Base-by-base conservation (phyloP, 2,797 vertebrate species). In the Alca torda region DNA sequence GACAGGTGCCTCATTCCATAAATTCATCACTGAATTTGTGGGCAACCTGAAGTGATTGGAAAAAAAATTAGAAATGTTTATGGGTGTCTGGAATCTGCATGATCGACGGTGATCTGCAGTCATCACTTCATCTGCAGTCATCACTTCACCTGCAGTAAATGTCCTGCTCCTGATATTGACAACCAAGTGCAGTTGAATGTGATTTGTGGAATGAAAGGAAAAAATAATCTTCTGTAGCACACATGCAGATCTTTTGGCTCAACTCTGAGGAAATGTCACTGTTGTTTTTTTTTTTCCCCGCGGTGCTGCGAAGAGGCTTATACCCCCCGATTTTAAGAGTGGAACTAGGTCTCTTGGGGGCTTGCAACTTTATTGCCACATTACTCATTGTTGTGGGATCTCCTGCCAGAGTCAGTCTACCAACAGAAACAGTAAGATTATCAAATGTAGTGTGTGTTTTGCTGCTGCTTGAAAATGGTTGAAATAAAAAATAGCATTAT, bases 301-400 rank as follows among this genome's bases (percentile, higher is more conserved):
- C 13, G 9, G 15, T 83, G 16, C 35, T 70, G 13, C 3, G 2
- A 74, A 84, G 14, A 45, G n/a, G 24, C 11, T 78, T 41, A 51
- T 41, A 41, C 9, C 3, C 9, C 11, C 14, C 41, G 18, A 84
- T 63, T 95, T 92, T 45, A 48, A 57, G 33, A 85, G 30, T 24
- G 63, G 59, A 90, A 9, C 25, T 61, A 48, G 6, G 30, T 73
- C 39, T 82, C 0, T 0, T 48, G 48, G 33, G 30, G 57, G 2
- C 25, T 46, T 82, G 33, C 24, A 43, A 31, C 17, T 84, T 70
- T 45, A 78, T 60, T 88, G 30, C 33, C 30, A 6, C 5, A 4
- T 70, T 81, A 57, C 1, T 91, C 24, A 3, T 64, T 64, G 8
- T 43, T 78, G 31, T 54, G 33, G 26, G 11, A 50, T 86, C 31